Base-by-base conservation (phyloP, 2,888 invertebrate species). In the Caenorhabditis japonica region DNA sequence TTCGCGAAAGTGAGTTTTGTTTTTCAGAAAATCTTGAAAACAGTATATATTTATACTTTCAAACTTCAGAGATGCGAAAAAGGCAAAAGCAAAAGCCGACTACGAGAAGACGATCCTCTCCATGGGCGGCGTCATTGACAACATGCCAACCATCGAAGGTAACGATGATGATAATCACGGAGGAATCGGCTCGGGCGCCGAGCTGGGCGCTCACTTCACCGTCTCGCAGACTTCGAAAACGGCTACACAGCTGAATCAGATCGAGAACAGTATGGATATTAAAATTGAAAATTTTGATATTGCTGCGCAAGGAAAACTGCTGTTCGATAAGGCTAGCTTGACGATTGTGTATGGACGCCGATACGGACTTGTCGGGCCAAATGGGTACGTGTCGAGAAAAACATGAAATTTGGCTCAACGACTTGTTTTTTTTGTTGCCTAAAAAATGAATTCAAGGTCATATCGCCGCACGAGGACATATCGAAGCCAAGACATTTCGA, bases 311-410 rank as follows among this genome's bases (percentile, higher is more conserved):
- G 99, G 99, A 61, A 95, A 99, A 85, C 95, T 97, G 87, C 90
- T 99, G 46, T 97, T 99, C 88, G 93, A 95, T 33, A 97, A 99
- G 89, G 97, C 99, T 0, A 94, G 92, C 88, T 90, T 99, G 33
- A 90, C 94, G 55, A 96, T 99, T 82, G 95, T 97, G 0, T 92
- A 93, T 85, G 95, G 96, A 0, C 91, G 97, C 46, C 92, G 95
- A 83, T 99, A 99, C 89, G 99, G 99, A 85, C 90, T 99, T 4
- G 97, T 99, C 2, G 99, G 99, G 23, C 99, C 99, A 0, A 99
- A 99, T 89, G 99, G 94, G 92, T 92, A 89, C 88, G 89, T 25
- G 39, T 10, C 30, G n/a, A n/a, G n/a, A n/a, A n/a, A n/a, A n/a
- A n/a, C n/a, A n/a, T n/a, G n/a, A n/a, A n/a, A n/a, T n/a, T n/a